phyloP scores from a whole-genome alignment of 2,888 invertebrate genomes.

The Brachycybe producta region DNA sequence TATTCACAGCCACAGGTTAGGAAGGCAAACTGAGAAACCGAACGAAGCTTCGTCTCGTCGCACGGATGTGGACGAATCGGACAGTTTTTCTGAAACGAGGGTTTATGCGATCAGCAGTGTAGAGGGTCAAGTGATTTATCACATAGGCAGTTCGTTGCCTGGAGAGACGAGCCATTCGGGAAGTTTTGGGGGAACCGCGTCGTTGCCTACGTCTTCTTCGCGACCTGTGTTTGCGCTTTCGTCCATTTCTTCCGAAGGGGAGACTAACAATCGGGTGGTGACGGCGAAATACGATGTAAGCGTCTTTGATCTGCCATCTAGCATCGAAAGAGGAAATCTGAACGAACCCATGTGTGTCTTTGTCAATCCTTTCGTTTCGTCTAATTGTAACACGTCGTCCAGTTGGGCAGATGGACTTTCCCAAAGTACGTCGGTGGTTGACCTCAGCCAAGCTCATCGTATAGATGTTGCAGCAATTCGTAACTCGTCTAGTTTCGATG shows the following conservation, averaged over 20 bases:
- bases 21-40: neutral
- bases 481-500: slow-evolving; percentile 13
- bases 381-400: no score
- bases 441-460: slow-evolving; percentile 15
- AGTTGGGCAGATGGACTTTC: neutral
- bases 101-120: slow-evolving; percentile 71
- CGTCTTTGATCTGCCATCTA: slow-evolving; percentile 40
- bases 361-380: slow-evolving; percentile 49
- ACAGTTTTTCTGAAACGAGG: slow-evolving; percentile 38
- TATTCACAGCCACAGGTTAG: slow-evolving; percentile 26
- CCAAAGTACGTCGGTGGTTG: neutral
- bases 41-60: neutral
- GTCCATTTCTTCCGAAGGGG: slow-evolving; percentile 36
- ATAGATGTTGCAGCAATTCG: slow-evolving; percentile 12
- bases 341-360: slow-evolving; percentile 48
- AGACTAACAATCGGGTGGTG: slow-evolving; percentile 25
- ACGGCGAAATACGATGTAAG: slow-evolving; percentile 25
- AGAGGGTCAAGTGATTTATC: slow-evolving; percentile 54
- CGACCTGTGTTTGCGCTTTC: slow-evolving; percentile 40
- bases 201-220: neutral
- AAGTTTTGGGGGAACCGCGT: neutral
- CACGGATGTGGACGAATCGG: slow-evolving; percentile 24
- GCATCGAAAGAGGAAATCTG: slow-evolving; percentile 35
- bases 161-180: neutral
- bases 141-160: slow-evolving; percentile 27